Conservation (phyloP, 1,140 invertebrate species). For the Ctenoplectra terminalis region DNA sequence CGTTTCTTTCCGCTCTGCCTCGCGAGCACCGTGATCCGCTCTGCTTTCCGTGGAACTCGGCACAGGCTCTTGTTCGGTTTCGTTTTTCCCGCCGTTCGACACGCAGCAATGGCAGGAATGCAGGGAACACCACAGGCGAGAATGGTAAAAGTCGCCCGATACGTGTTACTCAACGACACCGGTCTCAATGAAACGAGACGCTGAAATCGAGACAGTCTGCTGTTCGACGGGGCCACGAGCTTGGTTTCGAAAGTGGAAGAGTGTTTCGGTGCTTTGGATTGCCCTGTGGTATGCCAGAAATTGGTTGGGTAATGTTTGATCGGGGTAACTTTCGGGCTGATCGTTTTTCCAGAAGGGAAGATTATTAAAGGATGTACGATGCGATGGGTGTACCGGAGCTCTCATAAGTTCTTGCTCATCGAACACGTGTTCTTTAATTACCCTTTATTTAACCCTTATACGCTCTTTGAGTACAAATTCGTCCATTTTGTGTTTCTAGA, state of each 20-base stretch:
- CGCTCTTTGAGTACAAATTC: too few relatives aligned
- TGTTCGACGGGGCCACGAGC: background rate
- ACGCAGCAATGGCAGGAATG: background rate
- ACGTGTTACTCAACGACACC: slow-evolving; percentile 21
- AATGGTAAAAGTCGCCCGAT: slow-evolving; percentile 11
- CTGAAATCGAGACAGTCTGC: background rate
- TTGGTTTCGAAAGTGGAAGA: background rate
- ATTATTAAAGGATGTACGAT: too few relatives aligned
- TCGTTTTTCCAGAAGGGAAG: too few relatives aligned
- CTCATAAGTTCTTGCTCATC: too few relatives aligned
- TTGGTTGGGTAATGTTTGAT: too few relatives aligned
- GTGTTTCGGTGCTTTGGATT: background rate
- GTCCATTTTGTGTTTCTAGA: too few relatives aligned
- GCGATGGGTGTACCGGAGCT: too few relatives aligned
- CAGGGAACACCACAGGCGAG: background rate
- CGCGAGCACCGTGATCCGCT: background rate
- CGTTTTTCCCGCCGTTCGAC: background rate
- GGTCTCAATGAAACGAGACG: background rate
- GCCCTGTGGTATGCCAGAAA: too few relatives aligned
- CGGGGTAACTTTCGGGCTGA: too few relatives aligned
- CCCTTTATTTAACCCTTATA: too few relatives aligned
- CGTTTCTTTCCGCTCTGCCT: background rate
- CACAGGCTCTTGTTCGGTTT: background rate
- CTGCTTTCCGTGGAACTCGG: background rate
- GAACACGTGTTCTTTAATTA: too few relatives aligned